A percentile compares a stretch with the other conserved stretches of the same genome.
Evolutionary conservation across 2,797 vertebrate species (phyloP).

Genomic region (Triplophysa bombifrons): DNA sequence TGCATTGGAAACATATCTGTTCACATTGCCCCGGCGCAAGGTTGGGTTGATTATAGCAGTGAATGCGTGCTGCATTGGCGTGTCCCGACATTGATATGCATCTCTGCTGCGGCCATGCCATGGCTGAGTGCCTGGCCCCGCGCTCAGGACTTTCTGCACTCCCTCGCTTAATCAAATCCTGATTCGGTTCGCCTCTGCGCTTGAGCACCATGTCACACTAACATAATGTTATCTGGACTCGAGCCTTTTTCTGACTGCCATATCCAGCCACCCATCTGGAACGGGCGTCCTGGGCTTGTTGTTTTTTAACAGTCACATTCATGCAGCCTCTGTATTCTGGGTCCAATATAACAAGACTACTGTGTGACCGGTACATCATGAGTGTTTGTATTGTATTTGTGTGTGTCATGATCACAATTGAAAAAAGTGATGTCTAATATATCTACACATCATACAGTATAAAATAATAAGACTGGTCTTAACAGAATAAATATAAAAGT

Average conservation of each 20-base stretch:
- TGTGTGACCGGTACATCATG: not conserved
- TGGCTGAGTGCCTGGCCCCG: conserved; percentile 46
- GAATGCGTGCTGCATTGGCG: conserved; percentile 22
- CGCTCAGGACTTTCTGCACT: conserved; percentile 38
- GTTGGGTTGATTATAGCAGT: conserved; percentile 33
- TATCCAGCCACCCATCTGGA: conserved; percentile 42
- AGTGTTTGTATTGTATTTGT: not conserved
- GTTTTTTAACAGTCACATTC: conserved; percentile 36
- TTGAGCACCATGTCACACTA: conserved; percentile 52
- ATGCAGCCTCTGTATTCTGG: conserved; percentile 27
- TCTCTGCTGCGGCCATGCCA: conserved; percentile 45
- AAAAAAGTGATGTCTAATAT: not conserved
- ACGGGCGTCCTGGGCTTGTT: conserved; percentile 10
- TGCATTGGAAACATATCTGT: conserved; percentile 45
- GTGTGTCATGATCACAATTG: not conserved
- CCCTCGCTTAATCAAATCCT: conserved; percentile 46
- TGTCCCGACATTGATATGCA: conserved; percentile 51
- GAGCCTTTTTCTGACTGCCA: conserved; percentile 29
- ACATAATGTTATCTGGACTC: conserved; percentile 41
- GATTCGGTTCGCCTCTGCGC: conserved; percentile 38
- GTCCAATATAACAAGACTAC: conserved; percentile 16
- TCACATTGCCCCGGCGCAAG: conserved; percentile 37
- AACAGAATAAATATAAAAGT: too few species aligned
- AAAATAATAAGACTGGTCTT: not conserved
- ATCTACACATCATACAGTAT: not conserved